phyloP scores from a whole-genome alignment of 37 sponge, comb jelly and placozoan genomes.

The Geodia barretti region DNA sequence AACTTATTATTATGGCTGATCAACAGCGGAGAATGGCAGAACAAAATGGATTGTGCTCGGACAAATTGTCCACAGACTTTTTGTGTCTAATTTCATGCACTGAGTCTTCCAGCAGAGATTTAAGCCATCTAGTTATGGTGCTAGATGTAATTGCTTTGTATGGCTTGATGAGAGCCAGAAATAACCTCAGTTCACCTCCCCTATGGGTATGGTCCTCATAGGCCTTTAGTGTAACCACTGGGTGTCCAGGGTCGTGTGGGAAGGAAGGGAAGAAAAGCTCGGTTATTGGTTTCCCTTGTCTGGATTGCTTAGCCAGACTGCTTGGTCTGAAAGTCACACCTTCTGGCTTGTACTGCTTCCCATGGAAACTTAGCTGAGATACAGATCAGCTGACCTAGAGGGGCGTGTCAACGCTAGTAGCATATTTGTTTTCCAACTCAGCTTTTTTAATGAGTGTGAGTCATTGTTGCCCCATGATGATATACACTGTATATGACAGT shows the following conservation, averaged over 20 bases:
- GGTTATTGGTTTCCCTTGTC: constrained; percentile 8
- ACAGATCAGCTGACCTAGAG: constrained; percentile 44
- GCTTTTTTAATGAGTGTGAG: background rate
- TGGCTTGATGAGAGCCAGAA: constrained; percentile 28
- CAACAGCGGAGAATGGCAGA: too few species aligned
- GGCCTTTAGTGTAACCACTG: constrained; percentile 3
- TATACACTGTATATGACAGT: constrained; percentile 10
- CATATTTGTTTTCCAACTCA: constrained; percentile 7
- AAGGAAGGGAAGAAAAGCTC: constrained; percentile 31
- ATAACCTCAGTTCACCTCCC: background rate
- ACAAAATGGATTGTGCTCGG: too few species aligned
- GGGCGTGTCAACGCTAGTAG: constrained; percentile 35
- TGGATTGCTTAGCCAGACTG: constrained; percentile 30
- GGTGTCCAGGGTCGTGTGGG: constrained; percentile 11
- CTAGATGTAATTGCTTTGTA: constrained; percentile 25
- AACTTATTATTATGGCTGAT: too few species aligned
- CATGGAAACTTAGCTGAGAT: constrained; percentile 6
- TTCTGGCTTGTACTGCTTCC: constrained; percentile 6
- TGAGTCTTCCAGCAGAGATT: constrained; percentile 13
- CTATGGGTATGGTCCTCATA: constrained; percentile 1
- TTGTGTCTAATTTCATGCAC: too few species aligned
- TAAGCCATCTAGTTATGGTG: constrained; percentile 45
- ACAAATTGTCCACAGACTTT: too few species aligned
- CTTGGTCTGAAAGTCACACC: constrained; percentile 33
- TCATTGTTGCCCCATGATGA: constrained; percentile 12